Percentiles rank a stretch among this genome's conserved stretches.
phyloP scores from a whole-genome alignment of 2,888 invertebrate species.

The Plemyria rubiginata region DNA sequence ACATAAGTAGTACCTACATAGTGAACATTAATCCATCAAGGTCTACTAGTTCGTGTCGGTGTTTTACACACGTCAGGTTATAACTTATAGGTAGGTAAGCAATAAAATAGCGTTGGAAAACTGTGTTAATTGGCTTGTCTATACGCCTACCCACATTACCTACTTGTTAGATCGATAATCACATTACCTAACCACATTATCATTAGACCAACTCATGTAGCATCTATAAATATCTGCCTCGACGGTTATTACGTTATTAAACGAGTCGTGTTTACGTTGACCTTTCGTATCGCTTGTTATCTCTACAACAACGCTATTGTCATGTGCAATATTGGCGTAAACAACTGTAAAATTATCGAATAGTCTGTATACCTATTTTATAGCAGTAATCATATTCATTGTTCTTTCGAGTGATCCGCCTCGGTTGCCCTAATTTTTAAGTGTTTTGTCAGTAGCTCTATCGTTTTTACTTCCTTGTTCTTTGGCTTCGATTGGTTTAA shows the following conservation, averaged over 20 bases:
- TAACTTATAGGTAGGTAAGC: no score
- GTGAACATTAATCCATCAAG: slow-evolving; percentile 22
- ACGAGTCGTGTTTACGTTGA: slow-evolving; percentile 51
- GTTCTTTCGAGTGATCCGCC: slow-evolving; percentile 52
- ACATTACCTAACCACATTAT: slow-evolving; percentile 41
- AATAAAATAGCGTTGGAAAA: slow-evolving; percentile 42
- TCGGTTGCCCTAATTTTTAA: slow-evolving; percentile 50
- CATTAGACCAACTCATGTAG: slow-evolving; percentile 38
- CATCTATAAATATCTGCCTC: slow-evolving; percentile 46
- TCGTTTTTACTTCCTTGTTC: slow-evolving; percentile 36
- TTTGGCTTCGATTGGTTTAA: slow-evolving; percentile 28
- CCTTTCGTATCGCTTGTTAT: slow-evolving; percentile 62
- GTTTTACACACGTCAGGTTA: slow-evolving; percentile 37
- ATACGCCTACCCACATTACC: slow-evolving; percentile 39
- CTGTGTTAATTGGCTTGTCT: slow-evolving; percentile 52
- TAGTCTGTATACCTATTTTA: slow-evolving; percentile 54
- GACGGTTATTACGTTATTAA: slow-evolving; percentile 51
- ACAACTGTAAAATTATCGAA: slow-evolving; percentile 56
- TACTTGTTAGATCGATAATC: slow-evolving; percentile 45
- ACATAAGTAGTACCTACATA: no score
- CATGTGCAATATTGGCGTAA: slow-evolving; percentile 58
- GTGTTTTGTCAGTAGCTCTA: slow-evolving; percentile 45
- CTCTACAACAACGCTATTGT: slow-evolving; percentile 50
- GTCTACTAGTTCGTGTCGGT: slow-evolving; percentile 29
- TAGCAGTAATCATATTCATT: slow-evolving; percentile 65